Evolutionary conservation across 1,140 invertebrate genomes (phyloP).

Genomic region (Meloidogyne floridensis): DNA sequence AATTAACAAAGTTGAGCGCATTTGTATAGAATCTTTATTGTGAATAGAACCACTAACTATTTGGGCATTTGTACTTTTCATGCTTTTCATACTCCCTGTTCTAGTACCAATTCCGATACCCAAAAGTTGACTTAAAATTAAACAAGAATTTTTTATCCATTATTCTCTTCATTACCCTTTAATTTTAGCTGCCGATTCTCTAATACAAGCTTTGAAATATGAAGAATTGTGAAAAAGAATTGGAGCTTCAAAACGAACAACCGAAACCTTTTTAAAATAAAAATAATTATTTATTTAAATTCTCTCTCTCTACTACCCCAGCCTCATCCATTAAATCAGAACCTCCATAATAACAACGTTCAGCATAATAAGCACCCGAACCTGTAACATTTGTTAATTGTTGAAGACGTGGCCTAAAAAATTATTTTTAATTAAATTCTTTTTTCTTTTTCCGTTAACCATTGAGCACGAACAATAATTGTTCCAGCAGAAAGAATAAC

Average conservation of each 20-base stretch:
- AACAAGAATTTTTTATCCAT: no score
- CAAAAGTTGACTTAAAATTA: slow-evolving; percentile 47
- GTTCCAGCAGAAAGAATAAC: slow-evolving; percentile 42
- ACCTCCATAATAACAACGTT: slow-evolving; percentile 43
- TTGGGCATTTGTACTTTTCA: slow-evolving; percentile 40
- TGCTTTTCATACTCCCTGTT: slow-evolving; percentile 55
- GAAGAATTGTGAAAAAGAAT: slow-evolving; percentile 48
- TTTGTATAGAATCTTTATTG: slow-evolving; percentile 40
- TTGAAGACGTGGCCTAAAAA: slow-evolving; percentile 47
- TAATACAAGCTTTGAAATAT: slow-evolving; percentile 42
- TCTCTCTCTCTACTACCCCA: slow-evolving; percentile 23
- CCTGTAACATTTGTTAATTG: slow-evolving; percentile 54
- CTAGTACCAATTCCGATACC: slow-evolving; percentile 55
- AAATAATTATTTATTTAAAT: background rate
- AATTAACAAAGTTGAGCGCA: slow-evolving; percentile 51
- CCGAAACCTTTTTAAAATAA: slow-evolving; percentile 27
- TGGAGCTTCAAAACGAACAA: slow-evolving; percentile 50
- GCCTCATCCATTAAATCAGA: slow-evolving; percentile 50
- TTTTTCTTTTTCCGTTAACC: slow-evolving; percentile 20
- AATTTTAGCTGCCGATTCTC: slow-evolving; percentile 36
- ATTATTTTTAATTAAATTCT: slow-evolving; percentile 13
- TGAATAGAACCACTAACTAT: slow-evolving; percentile 15
- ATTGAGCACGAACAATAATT: slow-evolving; percentile 48
- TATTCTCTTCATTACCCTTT: slow-evolving; percentile 40
- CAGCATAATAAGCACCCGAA: slow-evolving; percentile 53